phyloP scores from a whole-genome alignment of 2,797 vertebrate genomes.

The Chloroceryle inda region DNA sequence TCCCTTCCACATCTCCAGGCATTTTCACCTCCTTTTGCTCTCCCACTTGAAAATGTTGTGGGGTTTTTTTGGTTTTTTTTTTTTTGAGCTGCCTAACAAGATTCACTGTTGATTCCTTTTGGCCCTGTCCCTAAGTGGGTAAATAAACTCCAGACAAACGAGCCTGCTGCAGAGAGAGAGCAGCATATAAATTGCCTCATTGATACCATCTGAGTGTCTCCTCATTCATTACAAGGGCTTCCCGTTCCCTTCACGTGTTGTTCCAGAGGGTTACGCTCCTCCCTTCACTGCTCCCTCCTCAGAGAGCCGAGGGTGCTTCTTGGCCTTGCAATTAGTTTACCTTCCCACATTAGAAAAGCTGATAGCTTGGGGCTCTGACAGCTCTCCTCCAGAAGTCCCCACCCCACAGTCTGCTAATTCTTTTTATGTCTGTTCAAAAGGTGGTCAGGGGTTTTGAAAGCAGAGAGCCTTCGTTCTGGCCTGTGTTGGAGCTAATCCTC shows the following conservation, averaged over 20 bases:
- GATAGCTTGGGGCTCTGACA: constrained; percentile 18
- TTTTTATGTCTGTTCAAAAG: constrained; percentile 24
- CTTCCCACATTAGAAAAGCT: constrained; percentile 9
- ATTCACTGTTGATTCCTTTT: constrained; percentile 30
- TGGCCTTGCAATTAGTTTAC: constrained; percentile 14
- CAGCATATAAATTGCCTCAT: constrained; percentile 62
- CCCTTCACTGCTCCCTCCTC: not conserved
- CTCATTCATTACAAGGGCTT: constrained; percentile 31
- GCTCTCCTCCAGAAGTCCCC: not conserved
- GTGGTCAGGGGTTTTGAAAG: constrained; percentile 34
- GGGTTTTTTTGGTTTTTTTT: not conserved
- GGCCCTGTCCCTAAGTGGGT: constrained; percentile 41
- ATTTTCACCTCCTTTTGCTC: not conserved
- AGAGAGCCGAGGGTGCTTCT: not conserved
- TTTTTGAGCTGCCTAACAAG: constrained; percentile 47
- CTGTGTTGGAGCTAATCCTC: constrained; percentile 39
- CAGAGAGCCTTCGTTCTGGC: constrained; percentile 20
- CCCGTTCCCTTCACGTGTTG: not conserved
- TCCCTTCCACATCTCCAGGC: not conserved
- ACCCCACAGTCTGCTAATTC: accelerated
- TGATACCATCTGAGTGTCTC: constrained; percentile 44
- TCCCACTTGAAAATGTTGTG: constrained; percentile 28
- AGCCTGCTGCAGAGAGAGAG: constrained; percentile 31
- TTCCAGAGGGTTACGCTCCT: not conserved
- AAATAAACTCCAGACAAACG: constrained; percentile 62